Evolutionary conservation across 2,113 vertebrate species (phyloP), one percentile per base, ranked within the genome.

Genomic region (Anolis sagrei): DNA sequence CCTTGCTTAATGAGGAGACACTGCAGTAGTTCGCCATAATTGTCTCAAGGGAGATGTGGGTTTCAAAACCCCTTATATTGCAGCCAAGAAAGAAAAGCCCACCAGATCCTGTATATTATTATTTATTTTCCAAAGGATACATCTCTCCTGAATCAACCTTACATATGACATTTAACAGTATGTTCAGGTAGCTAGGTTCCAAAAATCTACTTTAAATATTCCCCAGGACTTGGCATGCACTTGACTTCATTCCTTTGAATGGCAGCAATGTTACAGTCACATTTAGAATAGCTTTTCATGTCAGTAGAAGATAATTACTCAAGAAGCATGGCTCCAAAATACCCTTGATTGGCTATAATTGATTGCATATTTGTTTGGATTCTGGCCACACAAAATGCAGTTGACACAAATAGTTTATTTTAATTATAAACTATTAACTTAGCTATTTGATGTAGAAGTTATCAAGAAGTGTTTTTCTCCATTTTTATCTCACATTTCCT

Each of bases 401-500:
- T 66, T 79, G 61, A 36, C 29, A 64, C 7, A 27, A 64, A 64
- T 64, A 19, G 19, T 64, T 64, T 6, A 25, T 34, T 34, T 77
- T 58, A 34, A 23, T 34, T 58, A 77, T 34, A 82, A 36, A 18
- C 27, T 14, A 49, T 27, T 72, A 36, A 72, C 13, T 19, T n/a
- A 23, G 5, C 66, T 10, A 11, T 61, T 82, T 82, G 11, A 54
- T 18, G 25, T 51, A 34, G 18, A 81, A 1, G 7, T 49, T 69
- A 29, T 49, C 62, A 81, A 32, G n/a, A 48, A 18, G 36, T n/a
- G 29, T 58, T 32, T 32, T 9, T 14, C 27, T 75, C 16, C n/a
- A 77, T 78, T 79, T 64, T 79, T 79, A 64, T 66, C 25, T 18
- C 36, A 48, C 23, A 34, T 23, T 79, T 79, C 78, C 61, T 66